A percentile compares a stretch with the other conserved stretches of the same genome.
These are phyloP conservation scores for Megamerina dolium DNA, from an alignment of 2,888 invertebrate genomes.

Conservation along the genomic window DNA sequence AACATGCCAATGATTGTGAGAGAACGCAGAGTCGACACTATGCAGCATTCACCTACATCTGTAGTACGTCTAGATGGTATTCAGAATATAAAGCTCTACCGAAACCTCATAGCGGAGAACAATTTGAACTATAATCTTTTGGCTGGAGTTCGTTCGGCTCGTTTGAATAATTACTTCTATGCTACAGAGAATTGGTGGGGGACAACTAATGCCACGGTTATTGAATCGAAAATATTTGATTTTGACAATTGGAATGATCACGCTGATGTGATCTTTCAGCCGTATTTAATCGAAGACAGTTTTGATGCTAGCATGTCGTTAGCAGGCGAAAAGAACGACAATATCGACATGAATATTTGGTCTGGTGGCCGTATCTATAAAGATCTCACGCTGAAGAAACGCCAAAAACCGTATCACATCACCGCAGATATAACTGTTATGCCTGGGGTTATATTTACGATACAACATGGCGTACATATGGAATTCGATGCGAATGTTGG, in stretches of 20 bases:
- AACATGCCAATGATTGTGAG: slow-evolving; percentile 20
- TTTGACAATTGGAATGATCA: slow-evolving; percentile 99
- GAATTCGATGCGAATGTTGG: slow-evolving; percentile 96
- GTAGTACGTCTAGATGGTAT: slow-evolving; percentile 90
- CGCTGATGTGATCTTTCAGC: slow-evolving; percentile 84
- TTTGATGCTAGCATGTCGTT: slow-evolving; percentile 72
- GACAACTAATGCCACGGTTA: slow-evolving; percentile 63
- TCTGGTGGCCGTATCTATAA: slow-evolving; percentile 67
- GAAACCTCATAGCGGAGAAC: slow-evolving; percentile 84
- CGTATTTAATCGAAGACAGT: slow-evolving; percentile 73
- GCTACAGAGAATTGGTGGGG: slow-evolving; percentile 98
- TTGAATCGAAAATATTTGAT: slow-evolving; percentile 84
- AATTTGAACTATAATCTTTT: slow-evolving; percentile 81
- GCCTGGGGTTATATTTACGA: slow-evolving; percentile 82
- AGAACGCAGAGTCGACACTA: slow-evolving; percentile 24
- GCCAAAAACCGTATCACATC: slow-evolving; percentile 70
- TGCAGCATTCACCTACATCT: slow-evolving; percentile 58
- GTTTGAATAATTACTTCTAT: slow-evolving; percentile 78
- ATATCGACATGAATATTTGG: slow-evolving; percentile 60
- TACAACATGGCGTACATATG: slow-evolving; percentile 82
- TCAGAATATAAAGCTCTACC: slow-evolving; percentile 84
- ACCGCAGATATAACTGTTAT: slow-evolving; percentile 91
- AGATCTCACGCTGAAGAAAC: slow-evolving; percentile 59
- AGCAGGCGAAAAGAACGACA: slow-evolving; percentile 49
- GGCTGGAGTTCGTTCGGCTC: slow-evolving; percentile 85